Base-by-base conservation (phyloP, 2,113 vertebrate genomes). In the Rhynchomys soricoides region DNA sequence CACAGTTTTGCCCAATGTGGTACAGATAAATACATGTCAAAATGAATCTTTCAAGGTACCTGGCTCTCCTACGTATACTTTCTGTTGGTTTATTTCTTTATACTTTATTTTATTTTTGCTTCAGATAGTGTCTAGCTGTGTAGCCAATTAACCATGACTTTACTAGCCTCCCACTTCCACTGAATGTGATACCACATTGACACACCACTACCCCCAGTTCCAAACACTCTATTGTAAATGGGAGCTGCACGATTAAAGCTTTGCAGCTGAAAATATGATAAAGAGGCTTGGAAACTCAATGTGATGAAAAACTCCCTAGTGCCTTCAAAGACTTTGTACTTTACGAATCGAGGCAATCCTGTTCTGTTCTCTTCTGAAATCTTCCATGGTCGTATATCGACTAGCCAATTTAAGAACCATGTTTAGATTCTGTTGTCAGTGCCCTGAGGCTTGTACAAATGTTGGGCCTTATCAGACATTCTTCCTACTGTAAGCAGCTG, bases 391-490 rank as follows among this genome's bases (percentile, higher is more conserved):
- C 31, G 73, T 52, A 68, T n/a, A 50, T 62, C 81, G 43, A 79
- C 66, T 50, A 86, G 40, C 40, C 57, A 77, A 50, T 89, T 92
- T 93, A 82, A 93, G 37, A 86, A 86, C 93, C 82, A 22, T 82
- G 66, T 91, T 94, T 87, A 89, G 40, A 96, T 94, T 94, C 93
- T 88, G 55, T 94, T 86, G 29, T 83, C 85, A 52, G 7, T 64
- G 55, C 74, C 81, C 87, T 93, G 12, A 50, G 45, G 92, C 52
- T 10, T 59, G 31, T 68, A 57, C 17, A 48, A 59, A 29, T 86
- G 52, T 29, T 17, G 50, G 26, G 37, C 37, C 29, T 96, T 37
- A 3, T 3, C 3, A 95, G 48, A 31, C 8, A 11, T 2, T 48
- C 73, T 52, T 66, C 31, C 52, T 70, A n/a, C 29, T 43, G 29